Conservation (phyloP, 2,888 invertebrate genomes). For the Clanis bilineata region DNA sequence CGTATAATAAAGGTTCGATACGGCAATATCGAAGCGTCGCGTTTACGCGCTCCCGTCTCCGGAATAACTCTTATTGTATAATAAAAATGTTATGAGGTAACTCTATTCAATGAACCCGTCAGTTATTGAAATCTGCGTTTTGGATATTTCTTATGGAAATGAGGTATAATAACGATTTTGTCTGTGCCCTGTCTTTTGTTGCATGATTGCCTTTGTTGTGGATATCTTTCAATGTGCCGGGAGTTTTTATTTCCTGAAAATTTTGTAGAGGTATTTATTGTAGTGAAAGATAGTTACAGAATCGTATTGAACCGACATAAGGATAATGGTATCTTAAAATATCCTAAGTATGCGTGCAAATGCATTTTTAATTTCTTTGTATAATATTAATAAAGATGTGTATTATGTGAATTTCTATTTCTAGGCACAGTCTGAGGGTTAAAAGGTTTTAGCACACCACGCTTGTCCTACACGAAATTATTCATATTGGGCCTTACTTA, state of each 20-base stretch:
- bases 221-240: not conserved
- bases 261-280: not conserved
- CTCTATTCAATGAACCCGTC: slow-evolving; percentile 76
- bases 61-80: slow-evolving; percentile 72
- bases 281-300: no score
- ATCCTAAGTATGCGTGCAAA: no score
- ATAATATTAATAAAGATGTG: no score
- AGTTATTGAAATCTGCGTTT: slow-evolving; percentile 76
- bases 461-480: no score
- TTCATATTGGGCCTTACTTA: no score
- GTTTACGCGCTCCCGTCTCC: slow-evolving; percentile 58
- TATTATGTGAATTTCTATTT: no score
- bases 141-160: slow-evolving; percentile 59
- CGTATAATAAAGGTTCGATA: slow-evolving; percentile 51
- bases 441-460: no score
- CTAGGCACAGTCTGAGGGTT: no score
- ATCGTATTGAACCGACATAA: no score
- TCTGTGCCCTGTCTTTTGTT: slow-evolving; percentile 51
- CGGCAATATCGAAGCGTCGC: slow-evolving; percentile 65
- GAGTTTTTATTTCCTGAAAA: not conserved
- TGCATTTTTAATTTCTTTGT: no score
- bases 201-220: slow-evolving; percentile 18
- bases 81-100: slow-evolving; percentile 81
- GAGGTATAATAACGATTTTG: slow-evolving; percentile 56
- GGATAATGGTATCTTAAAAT: no score